phyloP scores from a whole-genome alignment of 2,797 vertebrate genomes.

The Melanotaenia pygmaea region DNA sequence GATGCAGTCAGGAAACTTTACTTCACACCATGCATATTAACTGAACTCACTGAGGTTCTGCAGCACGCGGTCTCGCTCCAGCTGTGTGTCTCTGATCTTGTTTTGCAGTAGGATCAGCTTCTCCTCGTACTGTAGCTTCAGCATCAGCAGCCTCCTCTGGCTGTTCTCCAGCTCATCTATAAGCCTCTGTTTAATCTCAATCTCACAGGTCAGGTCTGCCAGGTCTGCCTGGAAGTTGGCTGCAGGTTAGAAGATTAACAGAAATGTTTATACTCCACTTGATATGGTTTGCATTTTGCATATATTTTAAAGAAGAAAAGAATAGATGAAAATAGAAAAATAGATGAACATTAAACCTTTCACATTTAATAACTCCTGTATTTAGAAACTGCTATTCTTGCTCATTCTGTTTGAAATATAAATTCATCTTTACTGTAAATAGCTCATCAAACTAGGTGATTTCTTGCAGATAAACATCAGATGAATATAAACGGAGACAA shows the following conservation, averaged over 20 bases:
- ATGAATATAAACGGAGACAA: neutral
- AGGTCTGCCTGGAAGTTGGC: slow-evolving; percentile 94
- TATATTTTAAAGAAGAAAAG: neutral
- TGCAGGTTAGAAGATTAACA: slow-evolving; percentile 33
- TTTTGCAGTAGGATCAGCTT: slow-evolving; percentile 96
- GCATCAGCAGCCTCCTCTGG: slow-evolving; percentile 91
- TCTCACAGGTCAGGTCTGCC: slow-evolving; percentile 96
- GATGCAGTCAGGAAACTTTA: neutral
- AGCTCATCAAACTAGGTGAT: neutral
- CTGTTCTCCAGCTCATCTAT: slow-evolving; percentile 99
- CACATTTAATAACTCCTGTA: neutral
- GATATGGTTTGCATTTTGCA: neutral
- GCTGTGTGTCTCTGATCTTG: slow-evolving; percentile 97
- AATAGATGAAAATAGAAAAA: neutral
- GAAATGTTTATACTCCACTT: slow-evolving; percentile 6
- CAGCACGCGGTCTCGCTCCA: slow-evolving; percentile 95
- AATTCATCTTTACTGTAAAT: neutral
- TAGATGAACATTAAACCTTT: neutral
- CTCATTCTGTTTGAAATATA: neutral
- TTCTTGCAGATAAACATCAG: neutral
- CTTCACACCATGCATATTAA: neutral
- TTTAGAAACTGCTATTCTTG: neutral
- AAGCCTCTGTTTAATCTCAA: slow-evolving; percentile 98
- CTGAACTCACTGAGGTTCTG: slow-evolving; percentile 94
- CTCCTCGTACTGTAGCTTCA: slow-evolving; percentile 97